These are phyloP conservation scores for Clivina fossor DNA, from an alignment of 2,888 invertebrate species.

Conservation along the genomic window DNA sequence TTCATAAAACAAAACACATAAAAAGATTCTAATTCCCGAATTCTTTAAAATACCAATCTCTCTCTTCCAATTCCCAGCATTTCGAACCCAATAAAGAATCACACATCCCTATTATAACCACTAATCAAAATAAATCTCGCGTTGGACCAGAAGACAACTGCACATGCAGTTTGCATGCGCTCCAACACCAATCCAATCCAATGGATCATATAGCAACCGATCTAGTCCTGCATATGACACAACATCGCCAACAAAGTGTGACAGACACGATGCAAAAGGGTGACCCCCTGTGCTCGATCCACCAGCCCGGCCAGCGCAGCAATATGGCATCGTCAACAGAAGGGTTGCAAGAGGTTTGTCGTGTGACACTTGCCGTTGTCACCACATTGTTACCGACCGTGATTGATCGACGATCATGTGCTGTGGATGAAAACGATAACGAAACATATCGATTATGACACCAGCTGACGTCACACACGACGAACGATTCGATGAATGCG, in stretches of 20 bases:
- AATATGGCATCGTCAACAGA: background rate
- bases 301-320: background rate
- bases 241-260: slow-evolving; percentile 13
- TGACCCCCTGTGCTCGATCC: background rate
- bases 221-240: slow-evolving; percentile 20
- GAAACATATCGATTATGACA: too few relatives aligned
- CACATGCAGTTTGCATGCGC: too few relatives aligned
- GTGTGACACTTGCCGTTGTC: slow-evolving; percentile 47
- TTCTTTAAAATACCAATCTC: too few relatives aligned
- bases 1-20: too few relatives aligned
- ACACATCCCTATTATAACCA: too few relatives aligned
- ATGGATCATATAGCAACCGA: slow-evolving; percentile 14
- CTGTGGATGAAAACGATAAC: too few relatives aligned
- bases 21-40: too few relatives aligned
- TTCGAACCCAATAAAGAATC: too few relatives aligned
- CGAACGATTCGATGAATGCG: background rate
- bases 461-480: background rate
- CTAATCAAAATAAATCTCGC: too few relatives aligned
- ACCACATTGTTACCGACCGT: slow-evolving; percentile 45
- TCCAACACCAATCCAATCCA: too few relatives aligned
- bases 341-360: background rate
- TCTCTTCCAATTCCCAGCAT: too few relatives aligned
- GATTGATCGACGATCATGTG: slow-evolving; percentile 44
- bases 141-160: too few relatives aligned
- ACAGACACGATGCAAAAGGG: slow-evolving; percentile 13